Evolutionary conservation across 2,888 invertebrate genomes (phyloP).

Genomic region (Prenolepis imparis): DNA sequence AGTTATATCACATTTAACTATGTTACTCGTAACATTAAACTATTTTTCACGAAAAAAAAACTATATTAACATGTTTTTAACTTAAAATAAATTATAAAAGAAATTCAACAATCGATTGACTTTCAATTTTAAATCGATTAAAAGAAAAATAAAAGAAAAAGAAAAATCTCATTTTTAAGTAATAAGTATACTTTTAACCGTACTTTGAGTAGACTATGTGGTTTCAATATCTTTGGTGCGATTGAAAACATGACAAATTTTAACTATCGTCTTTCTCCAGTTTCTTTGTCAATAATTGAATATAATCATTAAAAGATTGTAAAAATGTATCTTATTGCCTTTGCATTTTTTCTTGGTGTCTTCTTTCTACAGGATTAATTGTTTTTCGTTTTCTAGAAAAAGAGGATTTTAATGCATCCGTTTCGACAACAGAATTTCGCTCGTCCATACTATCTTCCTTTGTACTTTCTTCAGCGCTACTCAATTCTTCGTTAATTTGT

Average conservation of each 20-base stretch:
- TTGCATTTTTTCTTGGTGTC: constrained; percentile 14
- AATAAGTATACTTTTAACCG: no score
- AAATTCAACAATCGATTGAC: background rate
- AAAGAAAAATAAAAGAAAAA: background rate
- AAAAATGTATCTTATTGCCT: constrained; percentile 15
- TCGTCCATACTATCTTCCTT: background rate
- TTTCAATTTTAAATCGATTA: background rate
- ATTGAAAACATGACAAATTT: constrained; percentile 4
- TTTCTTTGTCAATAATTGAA: background rate
- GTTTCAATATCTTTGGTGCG: background rate
- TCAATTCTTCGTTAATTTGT: constrained; percentile 2
- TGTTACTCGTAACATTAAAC: background rate
- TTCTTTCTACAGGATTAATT: background rate
- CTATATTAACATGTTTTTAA: background rate
- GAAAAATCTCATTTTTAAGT: background rate
- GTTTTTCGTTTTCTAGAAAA: constrained; percentile 19
- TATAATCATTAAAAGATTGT: background rate
- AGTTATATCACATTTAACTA: background rate
- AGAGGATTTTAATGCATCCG: background rate
- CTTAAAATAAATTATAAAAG: background rate
- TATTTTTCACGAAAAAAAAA: background rate
- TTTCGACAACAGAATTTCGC: background rate
- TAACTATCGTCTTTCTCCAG: background rate
- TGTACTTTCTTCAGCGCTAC: constrained; percentile 3
- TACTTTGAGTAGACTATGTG: background rate